Base-by-base conservation (phyloP, 2,113 vertebrate genomes). In the Silurus meridionalis region DNA sequence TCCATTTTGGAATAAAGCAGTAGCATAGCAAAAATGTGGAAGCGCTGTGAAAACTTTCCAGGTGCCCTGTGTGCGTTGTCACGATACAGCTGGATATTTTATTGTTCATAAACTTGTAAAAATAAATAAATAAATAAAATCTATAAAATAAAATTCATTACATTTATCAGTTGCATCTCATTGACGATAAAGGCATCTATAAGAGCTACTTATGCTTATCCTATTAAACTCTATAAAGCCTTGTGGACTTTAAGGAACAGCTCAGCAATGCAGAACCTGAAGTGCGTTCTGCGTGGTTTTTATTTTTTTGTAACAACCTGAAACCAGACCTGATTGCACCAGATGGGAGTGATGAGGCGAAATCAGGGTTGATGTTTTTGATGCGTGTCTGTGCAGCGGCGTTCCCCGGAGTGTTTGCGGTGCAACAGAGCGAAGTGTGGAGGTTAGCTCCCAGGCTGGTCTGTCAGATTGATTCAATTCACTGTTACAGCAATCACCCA, bases 401-500 rank as follows among this genome's bases (percentile, higher is more conserved):
- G 58, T 67, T 55, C 78, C 69, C 66, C 61, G 52, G 83, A 88
- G 88, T 78, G 84, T 82, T 83, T 57, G 63, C n/a, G 21, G 64
- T 17, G 85, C 71, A 90, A 81, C 74, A 55, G 60, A 84, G 86
- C 46, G 87, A 87, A 87, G 81, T 84, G 83, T 82, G 88, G 88
- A 89, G 89, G 91, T 93, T 69, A 86, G 84, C 75, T 88, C 91
- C 87, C 72, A 88, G 88, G 89, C 91, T 88, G 79, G 91, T 89
- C 91, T 90, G 91, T 94, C 93, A 92, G 90, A 83, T 86, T 94
- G 93, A 95, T 94, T 88, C 93, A 94, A 93, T 91, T 79, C 46
- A 84, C 90, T 91, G 94, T 94, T 93, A 93, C 86, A 64, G 91
- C 92, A 92, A 93, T 94, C 91, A 92, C 88, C 61, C 82, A 15